A percentile compares a stretch with the other conserved stretches of the same genome.
These are phyloP conservation scores for Recurvirostra avosetta DNA, from an alignment of 2,113 vertebrate species.

Conservation along the genomic window DNA sequence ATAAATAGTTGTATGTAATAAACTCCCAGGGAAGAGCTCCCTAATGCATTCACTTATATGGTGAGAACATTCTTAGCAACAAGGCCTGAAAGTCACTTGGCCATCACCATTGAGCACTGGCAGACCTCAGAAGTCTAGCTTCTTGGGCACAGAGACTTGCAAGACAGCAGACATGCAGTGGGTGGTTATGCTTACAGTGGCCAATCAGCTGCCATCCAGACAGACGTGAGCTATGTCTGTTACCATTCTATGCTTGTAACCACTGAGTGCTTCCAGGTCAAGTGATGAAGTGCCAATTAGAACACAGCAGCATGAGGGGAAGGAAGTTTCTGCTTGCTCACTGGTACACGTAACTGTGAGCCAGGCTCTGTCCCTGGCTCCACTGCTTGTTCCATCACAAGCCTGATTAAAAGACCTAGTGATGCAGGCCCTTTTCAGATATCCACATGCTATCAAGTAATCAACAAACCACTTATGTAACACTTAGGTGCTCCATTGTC, in stretches of 20 bases:
- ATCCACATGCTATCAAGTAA: background rate
- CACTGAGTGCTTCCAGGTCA: background rate
- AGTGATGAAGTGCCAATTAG: background rate
- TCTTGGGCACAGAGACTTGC: background rate
- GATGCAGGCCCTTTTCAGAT: background rate
- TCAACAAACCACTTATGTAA: background rate
- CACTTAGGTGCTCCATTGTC: background rate
- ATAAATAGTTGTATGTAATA: too few relatives aligned
- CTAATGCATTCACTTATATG: background rate
- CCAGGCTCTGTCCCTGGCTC: background rate
- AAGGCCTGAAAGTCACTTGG: background rate
- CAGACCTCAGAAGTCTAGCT: background rate
- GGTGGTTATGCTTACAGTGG: background rate
- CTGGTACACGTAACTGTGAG: rapidly evolving
- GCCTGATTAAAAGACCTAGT: background rate
- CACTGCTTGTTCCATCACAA: background rate
- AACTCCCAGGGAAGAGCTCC: background rate
- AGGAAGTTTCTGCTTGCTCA: background rate
- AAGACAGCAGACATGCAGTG: background rate
- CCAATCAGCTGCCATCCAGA: background rate
- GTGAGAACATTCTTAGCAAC: background rate
- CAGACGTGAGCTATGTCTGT: background rate
- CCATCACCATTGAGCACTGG: background rate
- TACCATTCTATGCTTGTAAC: background rate
- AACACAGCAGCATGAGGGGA: background rate